Evolutionary conservation across 2,113 vertebrate species (phyloP), one percentile per base, ranked within the genome.

Genomic region (Equus quagga): DNA sequence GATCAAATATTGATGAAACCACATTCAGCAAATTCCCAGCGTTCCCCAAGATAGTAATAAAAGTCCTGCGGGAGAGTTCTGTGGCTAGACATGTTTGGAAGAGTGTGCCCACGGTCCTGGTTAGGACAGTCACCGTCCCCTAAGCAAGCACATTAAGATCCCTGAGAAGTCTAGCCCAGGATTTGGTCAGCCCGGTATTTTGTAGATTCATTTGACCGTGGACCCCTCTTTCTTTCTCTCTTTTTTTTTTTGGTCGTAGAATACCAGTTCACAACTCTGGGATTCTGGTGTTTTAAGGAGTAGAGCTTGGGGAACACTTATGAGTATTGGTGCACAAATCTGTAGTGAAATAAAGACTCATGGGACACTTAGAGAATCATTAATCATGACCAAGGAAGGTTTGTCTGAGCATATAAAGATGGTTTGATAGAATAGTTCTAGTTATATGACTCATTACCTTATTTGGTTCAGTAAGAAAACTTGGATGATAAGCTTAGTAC

Each of bases 231-330:
- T 44, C 10, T 15, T 13, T 72, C 18, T 33, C 9, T 49, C 5
- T 44, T 18, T 17, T 46, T 36, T 36, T n/a, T 51, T 36, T 72
- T 44, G 7, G 33, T 69, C 19, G 5, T 84, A 11, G 51, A 80
- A 69, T 67, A 90, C 12, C 21, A 21, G 5, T 86, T 51, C 75
- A 85, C 9, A 75, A 23, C 54, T 15, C 41, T 51, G 15, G 56
- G 41, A 56, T 96, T 80, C 65, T 70, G n/a, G 23, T 91, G 46
- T 94, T 89, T 72, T 76, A 67, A 87, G 78, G 69, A 87, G 21
- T 31, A 83, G 69, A 41, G 60, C 87, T 97, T 79, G 54, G 65
- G 58, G 76, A 92, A 84, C 24, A 78, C 12, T 83, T 79, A 7
- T 9, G 64, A 41, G 23, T 69, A 49, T 72, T 21, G 49, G 31